phyloP scores from a whole-genome alignment of 1,140 invertebrate species.

The Ostrea edulis region DNA sequence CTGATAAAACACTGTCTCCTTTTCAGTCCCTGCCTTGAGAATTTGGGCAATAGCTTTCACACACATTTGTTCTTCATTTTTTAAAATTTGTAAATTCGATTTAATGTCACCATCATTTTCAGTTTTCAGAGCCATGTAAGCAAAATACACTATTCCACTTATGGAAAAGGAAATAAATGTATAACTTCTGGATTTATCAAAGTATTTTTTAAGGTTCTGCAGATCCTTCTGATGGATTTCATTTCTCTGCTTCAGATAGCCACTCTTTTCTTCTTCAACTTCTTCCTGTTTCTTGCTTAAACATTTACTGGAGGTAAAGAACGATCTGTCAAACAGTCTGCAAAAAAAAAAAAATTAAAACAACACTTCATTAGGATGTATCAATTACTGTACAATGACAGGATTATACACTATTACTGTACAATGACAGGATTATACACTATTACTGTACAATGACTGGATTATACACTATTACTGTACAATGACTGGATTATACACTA shows the following conservation, averaged over 20 bases:
- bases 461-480: too few relatives aligned
- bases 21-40: background rate
- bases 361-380: background rate
- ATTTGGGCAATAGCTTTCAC: background rate
- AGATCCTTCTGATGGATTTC: background rate
- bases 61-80: background rate
- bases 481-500: too few relatives aligned
- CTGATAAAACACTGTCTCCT: background rate
- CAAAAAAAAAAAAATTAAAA: background rate
- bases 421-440: too few relatives aligned
- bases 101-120: conserved; percentile 24
- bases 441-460: too few relatives aligned
- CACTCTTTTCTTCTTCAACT: background rate
- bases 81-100: background rate
- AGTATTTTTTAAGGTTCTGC: background rate
- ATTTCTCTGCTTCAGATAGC: background rate
- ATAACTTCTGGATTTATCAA: background rate
- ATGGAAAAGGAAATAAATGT: background rate
- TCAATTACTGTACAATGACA: too few relatives aligned
- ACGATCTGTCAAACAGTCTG: background rate
- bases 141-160: background rate
- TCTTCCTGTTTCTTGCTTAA: background rate
- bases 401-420: too few relatives aligned
- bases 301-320: background rate
- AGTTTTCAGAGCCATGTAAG: background rate